Percentiles rank a stretch among this genome's conserved stretches.
phyloP scores from a whole-genome alignment of 2,888 invertebrate species.

The Patella caerulea region DNA sequence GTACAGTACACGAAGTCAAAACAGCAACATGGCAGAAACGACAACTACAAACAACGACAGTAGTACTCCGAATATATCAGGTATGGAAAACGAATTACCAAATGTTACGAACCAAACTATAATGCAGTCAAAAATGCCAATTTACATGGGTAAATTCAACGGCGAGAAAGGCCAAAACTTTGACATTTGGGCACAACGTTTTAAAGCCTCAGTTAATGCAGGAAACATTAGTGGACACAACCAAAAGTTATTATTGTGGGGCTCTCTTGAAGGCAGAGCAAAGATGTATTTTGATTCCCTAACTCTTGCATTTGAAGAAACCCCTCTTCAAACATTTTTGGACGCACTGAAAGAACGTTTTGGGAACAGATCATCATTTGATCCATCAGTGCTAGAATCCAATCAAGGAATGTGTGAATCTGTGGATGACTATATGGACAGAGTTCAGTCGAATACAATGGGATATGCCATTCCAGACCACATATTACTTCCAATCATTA shows the following conservation, averaged over 20 bases:
- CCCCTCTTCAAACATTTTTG: not conserved
- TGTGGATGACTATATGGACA: not conserved
- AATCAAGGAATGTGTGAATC: not conserved
- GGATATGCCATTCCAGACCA: not conserved
- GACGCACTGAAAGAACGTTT: not conserved
- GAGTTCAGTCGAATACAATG: not conserved
- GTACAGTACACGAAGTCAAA: too few species aligned
- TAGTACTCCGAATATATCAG: too few species aligned
- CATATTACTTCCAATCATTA: not conserved
- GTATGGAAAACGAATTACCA: too few species aligned
- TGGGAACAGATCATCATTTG: not conserved
- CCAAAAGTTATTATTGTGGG: not conserved
- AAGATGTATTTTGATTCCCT: not conserved
- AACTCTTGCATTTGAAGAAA: not conserved
- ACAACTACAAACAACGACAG: too few species aligned
- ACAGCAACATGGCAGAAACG: too few species aligned
- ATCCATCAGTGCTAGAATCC: not conserved
- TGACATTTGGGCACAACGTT: not conserved
- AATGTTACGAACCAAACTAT: too few species aligned
- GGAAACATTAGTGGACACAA: not conserved
- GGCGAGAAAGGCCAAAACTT: not conserved
- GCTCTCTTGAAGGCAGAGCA: not conserved
- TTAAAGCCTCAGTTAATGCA: not conserved
- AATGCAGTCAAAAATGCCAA: too few species aligned
- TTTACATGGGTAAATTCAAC: not conserved